Evolutionary conservation across 2,113 vertebrate species (phyloP).

Genomic region (Paralichthys olivaceus): DNA sequence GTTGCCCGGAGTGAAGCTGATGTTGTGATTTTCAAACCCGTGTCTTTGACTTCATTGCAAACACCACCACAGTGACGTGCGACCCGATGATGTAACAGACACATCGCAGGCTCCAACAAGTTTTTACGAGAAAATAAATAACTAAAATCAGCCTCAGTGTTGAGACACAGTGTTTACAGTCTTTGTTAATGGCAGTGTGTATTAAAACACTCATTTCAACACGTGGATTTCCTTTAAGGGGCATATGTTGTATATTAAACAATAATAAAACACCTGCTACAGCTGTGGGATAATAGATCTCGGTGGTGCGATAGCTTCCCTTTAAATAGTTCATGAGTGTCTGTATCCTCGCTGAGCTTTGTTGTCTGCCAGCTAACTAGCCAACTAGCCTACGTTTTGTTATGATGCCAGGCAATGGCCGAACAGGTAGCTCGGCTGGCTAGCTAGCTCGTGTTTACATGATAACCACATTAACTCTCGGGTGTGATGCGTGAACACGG

Average conservation of each 20-base stretch:
- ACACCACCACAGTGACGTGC: constrained; percentile 7
- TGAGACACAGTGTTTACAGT: constrained; percentile 15
- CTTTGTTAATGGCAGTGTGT: constrained; percentile 14
- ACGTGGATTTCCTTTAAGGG: background rate
- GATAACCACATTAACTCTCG: no score
- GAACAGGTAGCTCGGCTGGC: constrained; percentile 39
- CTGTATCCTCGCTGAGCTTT: constrained; percentile 56
- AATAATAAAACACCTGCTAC: background rate
- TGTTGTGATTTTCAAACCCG: background rate
- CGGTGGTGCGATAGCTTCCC: background rate
- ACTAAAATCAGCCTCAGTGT: background rate
- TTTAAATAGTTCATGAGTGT: background rate
- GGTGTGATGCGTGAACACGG: background rate
- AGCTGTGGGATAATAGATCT: background rate
- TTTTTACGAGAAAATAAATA: background rate
- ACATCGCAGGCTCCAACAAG: constrained; percentile 24
- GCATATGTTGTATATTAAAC: no score
- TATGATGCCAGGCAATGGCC: constrained; percentile 76
- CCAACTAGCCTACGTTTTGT: constrained; percentile 77
- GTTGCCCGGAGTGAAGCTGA: background rate
- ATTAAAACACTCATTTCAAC: background rate
- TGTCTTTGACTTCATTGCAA: constrained; percentile 8
- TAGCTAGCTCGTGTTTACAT: constrained; percentile 3
- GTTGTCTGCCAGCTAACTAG: constrained; percentile 71
- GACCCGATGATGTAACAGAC: constrained; percentile 52